Evolutionary conservation across 2,797 vertebrate genomes (phyloP), one percentile per base, ranked within the genome.

Genomic region (Stomatorhinus walkeri): DNA sequence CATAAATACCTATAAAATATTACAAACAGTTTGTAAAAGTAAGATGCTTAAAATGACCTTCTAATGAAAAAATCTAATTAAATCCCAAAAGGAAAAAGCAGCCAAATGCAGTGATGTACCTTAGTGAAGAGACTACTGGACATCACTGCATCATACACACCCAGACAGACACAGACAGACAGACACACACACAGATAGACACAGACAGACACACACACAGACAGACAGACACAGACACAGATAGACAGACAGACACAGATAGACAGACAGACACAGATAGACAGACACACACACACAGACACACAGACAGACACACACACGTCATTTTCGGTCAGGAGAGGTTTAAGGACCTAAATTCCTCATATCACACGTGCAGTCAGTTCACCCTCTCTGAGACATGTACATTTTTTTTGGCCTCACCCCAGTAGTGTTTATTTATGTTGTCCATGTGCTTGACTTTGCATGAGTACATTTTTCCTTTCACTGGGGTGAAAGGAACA

Each of bases 321-420:
- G 12, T 24, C n/a, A 61, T 61, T 61, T 61, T 61, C 9, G n/a
- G 22, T 61, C 59, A 61, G 59, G n/a, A 72, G 10, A 72, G 28
- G 64, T 28, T 72, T 14, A 24, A 72, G 28, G 32, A 36, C 3
- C 3, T 10, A 76, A 76, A 40, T 76, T 14, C 68, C 28, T 40
- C 68, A 76, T 40, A 76, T 40, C 28, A 76, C 32, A 40, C 14
- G 3, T 40, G 3, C 32, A 40, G 32, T 76, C 32, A 36, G 68
- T 32, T 14, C 68, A 40, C 36, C 36, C 72, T 79, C 40, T 79
- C 72, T 79, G 16, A 43, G 36, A 79, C 36, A 43, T 19, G 28
- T 28, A 72, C 10, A 36, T 36, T 76, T 46, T 14, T 9, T n/a
- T 81, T 43, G 76, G 85, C 2, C 93, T 94, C 19, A 98, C 97